Conservation (phyloP, 92 coral and sea anemone species). For the Heliopora coerulea region DNA sequence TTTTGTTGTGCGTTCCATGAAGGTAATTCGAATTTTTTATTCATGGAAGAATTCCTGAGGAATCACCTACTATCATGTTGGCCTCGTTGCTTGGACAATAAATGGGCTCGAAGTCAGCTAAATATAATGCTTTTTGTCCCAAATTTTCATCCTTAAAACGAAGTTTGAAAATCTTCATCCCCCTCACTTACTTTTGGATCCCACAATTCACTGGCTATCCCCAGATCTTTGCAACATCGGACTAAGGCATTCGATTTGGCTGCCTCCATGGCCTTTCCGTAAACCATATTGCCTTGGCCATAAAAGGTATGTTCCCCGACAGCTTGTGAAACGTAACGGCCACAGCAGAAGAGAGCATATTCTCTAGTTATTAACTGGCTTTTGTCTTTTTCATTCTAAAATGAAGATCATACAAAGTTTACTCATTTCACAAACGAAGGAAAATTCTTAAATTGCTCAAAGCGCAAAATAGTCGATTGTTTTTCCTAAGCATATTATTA, state of each 20-base stretch:
- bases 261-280: constrained; percentile 98
- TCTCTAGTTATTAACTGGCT: constrained; percentile 95
- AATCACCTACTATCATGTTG: no score
- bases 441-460: no score
- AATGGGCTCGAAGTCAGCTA: no score
- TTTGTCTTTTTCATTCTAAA: constrained; percentile 89
- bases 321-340: constrained; percentile 91
- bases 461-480: no score
- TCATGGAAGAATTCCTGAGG: no score
- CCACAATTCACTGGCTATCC: constrained; percentile 98
- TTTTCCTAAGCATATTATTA: no score
- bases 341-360: constrained; percentile 92
- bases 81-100: no score
- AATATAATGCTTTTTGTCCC: no score
- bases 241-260: constrained; percentile 97
- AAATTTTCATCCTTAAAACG: no score
- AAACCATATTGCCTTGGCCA: constrained; percentile 84
- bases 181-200: constrained; percentile 99
- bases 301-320: constrained; percentile 97
- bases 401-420: not conserved
- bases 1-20: no score
- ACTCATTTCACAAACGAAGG: not conserved
- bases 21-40: no score
- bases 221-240: constrained; percentile 98
- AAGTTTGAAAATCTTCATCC: no score